Conservation (phyloP, 2,113 vertebrate species). For the Pantherophis guttatus region DNA sequence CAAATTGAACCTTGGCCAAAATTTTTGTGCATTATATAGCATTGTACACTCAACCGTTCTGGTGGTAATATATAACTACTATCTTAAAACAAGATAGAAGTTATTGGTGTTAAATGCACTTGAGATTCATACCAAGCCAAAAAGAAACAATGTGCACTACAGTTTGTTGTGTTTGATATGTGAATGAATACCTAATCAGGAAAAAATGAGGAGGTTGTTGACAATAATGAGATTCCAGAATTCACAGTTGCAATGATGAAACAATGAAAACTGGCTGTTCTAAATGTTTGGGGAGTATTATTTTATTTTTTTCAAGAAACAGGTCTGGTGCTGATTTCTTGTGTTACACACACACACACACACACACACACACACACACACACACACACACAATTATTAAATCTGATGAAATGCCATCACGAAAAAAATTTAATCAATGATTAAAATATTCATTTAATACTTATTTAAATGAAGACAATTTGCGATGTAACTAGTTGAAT, state of each 20-base stretch:
- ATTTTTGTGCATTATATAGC: background rate
- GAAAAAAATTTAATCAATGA: slow-evolving; percentile 10
- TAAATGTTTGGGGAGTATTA: slow-evolving; percentile 17
- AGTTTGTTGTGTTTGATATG: background rate
- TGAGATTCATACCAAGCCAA: background rate
- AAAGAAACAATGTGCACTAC: background rate
- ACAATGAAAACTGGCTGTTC: background rate
- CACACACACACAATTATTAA: background rate
- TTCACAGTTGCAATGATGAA: slow-evolving; percentile 16
- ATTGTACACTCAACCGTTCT: background rate
- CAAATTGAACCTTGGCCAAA: background rate
- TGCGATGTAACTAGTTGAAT: slow-evolving; percentile 37
- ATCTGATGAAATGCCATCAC: slow-evolving; percentile 29
- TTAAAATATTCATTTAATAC: background rate
- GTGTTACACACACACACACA: background rate
- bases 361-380: background rate
- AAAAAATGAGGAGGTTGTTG: background rate
- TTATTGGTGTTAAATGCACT: background rate
- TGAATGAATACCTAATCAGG: background rate
- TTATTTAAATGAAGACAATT: slow-evolving; percentile 30
- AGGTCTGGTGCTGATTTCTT: background rate
- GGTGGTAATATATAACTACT: background rate
- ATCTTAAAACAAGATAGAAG: background rate
- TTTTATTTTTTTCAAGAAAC: background rate
- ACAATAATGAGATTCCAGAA: background rate